These are phyloP conservation scores for Machaerirhynchus nigripectus DNA, from an alignment of 2,113 vertebrate species.

Conservation along the genomic window DNA sequence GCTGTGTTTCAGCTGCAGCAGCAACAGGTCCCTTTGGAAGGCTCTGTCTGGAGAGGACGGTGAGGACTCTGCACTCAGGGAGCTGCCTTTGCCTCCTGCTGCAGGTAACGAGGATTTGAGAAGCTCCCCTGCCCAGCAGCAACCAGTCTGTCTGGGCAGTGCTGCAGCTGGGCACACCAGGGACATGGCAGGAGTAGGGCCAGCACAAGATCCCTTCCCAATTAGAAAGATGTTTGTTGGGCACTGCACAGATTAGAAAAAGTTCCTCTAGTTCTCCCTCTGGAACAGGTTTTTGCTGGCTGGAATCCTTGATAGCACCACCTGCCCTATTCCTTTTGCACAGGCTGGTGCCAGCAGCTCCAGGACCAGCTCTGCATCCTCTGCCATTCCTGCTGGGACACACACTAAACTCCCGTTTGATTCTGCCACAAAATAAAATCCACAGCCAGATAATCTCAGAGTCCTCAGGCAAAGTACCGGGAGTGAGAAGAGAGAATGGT, in stretches of 20 bases:
- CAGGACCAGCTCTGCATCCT: neutral
- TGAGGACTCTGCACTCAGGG: neutral
- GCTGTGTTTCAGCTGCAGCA: neutral
- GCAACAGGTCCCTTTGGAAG: neutral
- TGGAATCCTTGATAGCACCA: fast-evolving
- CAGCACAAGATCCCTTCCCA: no score
- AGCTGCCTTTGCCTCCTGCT: neutral
- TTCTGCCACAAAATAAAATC: neutral
- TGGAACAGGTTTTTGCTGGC: neutral
- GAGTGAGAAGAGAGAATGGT: fast-evolving
- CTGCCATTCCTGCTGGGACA: neutral
- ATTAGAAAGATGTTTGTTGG: fast-evolving
- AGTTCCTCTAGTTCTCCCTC: neutral
- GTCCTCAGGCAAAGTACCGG: fast-evolving
- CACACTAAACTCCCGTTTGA: fast-evolving
- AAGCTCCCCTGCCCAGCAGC: neutral
- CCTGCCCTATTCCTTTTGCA: neutral
- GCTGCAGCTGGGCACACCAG: neutral
- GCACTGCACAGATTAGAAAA: fast-evolving
- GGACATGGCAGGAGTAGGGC: neutral
- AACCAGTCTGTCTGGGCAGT: neutral
- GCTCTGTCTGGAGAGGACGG: neutral
- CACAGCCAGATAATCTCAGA: neutral
- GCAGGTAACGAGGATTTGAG: neutral
- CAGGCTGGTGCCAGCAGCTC: neutral